Evolutionary conservation across 53 echinoderm and acorn worm genomes (phyloP), one percentile per base, ranked within the genome.

Genomic region (Patiria pectinifera): DNA sequence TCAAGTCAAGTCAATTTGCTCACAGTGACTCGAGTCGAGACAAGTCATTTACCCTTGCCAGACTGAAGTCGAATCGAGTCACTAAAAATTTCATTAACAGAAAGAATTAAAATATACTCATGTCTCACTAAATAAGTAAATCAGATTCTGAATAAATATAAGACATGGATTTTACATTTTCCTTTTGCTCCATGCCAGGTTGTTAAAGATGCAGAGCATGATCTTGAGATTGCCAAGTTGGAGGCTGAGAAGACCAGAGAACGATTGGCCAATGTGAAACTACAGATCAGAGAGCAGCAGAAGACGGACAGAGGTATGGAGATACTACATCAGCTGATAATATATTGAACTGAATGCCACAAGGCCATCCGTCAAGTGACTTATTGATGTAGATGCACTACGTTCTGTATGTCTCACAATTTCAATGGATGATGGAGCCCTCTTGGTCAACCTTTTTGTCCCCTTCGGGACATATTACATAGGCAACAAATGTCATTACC

Each of bases 121-220:
- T 35, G 35, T 6, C 53, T 53, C 8, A 53, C 53, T 53, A 53
- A 35, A 35, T 35, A 35, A 35, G 35, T 35, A 35, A 1, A 53
- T 53, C 53, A 53, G 5, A 53, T 53, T 53, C 53, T 53, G 5
- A 53, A 53, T 53, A 53, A 5, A 53, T 53, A 76, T 76, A 76
- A 76, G n/a, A 63, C 48, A 6, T 21, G 0, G 23, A 59, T 59
- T 59, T 70, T 0, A 6, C 72, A 45, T 59, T 15, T 9, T 86
- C 22, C 75, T 23, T 35, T 93, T 18, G 19, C 77, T 77, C 4
- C 35, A 53, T 19, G 4, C 48, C 74, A 99, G 99, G 96, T 96
- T 83, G 97, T 99, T 11, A 94, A 99, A 95, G 96, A 99, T 96
- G 97, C 97, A 53, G 99, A 99, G 78, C 70, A 86, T 24, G 97